Evolutionary conservation across 2,797 vertebrate genomes (phyloP).

Genomic region (Selene dorsalis): DNA sequence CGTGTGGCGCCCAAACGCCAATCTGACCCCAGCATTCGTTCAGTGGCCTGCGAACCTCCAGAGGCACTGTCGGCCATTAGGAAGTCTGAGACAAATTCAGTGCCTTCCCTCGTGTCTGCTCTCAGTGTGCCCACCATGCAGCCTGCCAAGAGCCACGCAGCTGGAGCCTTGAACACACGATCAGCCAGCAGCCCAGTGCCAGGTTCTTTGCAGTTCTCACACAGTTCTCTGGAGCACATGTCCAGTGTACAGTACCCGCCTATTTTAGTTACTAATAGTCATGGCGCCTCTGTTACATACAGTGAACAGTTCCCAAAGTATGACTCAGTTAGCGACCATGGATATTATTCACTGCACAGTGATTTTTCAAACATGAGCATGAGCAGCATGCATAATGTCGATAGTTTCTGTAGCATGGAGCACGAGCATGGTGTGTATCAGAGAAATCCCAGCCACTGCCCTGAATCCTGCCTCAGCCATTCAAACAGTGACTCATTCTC

Average conservation of each 20-base stretch:
- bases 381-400: conserved; percentile 92
- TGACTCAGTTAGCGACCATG: conserved; percentile 94
- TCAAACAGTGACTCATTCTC: conserved; percentile 95
- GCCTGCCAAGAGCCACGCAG: conserved; percentile 94
- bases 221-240: conserved; percentile 95
- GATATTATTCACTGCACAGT: conserved; percentile 97
- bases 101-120: conserved; percentile 97
- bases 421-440: conserved; percentile 90
- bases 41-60: conserved; percentile 92
- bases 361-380: conserved; percentile 97
- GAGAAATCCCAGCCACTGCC: conserved; percentile 91
- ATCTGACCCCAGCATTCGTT: conserved; percentile 98
- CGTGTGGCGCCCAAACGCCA: conserved; percentile 96
- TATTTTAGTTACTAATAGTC: conserved; percentile 98
- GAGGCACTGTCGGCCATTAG: conserved; percentile 90
- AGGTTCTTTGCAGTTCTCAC: conserved; percentile 94
- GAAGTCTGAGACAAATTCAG: conserved; percentile 96
- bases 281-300: conserved; percentile 94
- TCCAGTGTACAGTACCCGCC: conserved; percentile 97
- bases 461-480: conserved; percentile 94
- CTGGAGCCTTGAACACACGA: conserved; percentile 95
- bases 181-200: conserved; percentile 99
- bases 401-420: conserved; percentile 95
- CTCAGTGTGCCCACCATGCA: conserved; percentile 98
- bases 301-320: conserved; percentile 95